Evolutionary conservation across 2,113 vertebrate genomes (phyloP), one percentile per base, ranked within the genome.

Genomic region (Eulemur macaco): DNA sequence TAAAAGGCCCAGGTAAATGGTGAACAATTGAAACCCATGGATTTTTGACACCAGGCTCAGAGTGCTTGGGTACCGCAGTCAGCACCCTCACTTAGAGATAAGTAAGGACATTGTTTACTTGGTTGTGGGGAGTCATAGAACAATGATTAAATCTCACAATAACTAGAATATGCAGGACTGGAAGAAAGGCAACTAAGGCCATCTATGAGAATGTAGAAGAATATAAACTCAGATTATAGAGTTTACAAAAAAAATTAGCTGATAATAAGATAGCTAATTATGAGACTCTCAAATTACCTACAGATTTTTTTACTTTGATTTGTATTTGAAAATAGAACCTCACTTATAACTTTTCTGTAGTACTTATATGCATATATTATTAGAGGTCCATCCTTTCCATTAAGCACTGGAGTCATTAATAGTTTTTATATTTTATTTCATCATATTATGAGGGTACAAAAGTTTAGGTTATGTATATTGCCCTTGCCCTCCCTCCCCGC

Each of bases 261-360:
- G 50, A 45, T 81, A 80, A n/a, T 42, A 27, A 77, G 10, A 17
- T 58, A 77, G 31, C 6, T 45, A 89, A 58, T 23, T 39, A 21
- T 25, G 78, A 89, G 29, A 84, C 13, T 87, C 31, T 83, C 31
- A 92, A 86, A 90, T 82, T 84, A 39, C 1, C n/a, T 60, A 23
- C 12, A 47, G 15, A 13, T 20, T 18, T 74, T 63, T 50, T 29
- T 8, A 52, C 34, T 58, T 94, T 69, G 14, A 81, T 96, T 90
- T 89, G 18, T 42, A 90, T 78, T 97, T 58, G 34, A 78, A 96
- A 97, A 92, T 50, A 23, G 15, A 86, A 69, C 21, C 34, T 64
- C 6, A 50, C 14, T 76, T 89, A 56, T n/a, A 80, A 94, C 14
- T 4, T 77, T 96, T 77, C 13, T 63, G 2, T 81, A 47, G 45